Conservation (phyloP, 2,888 invertebrate genomes). For the Polydrusus pterygomalis region DNA sequence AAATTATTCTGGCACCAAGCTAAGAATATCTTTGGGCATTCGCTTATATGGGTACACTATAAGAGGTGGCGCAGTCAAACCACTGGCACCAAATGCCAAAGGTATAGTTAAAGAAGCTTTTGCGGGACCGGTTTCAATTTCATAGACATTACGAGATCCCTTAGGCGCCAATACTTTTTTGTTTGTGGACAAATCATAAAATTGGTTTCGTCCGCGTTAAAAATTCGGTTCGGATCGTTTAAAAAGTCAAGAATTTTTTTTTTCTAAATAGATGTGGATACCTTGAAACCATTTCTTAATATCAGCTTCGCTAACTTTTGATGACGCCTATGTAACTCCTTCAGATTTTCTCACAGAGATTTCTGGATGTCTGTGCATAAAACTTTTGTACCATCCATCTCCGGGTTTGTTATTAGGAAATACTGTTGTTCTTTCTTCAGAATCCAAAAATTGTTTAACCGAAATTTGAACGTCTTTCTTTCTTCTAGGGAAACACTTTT, state of each 20-base stretch:
- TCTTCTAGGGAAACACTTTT: slow-evolving; percentile 37
- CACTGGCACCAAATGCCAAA: slow-evolving; percentile 67
- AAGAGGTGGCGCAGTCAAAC: slow-evolving; percentile 62
- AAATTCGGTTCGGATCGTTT: slow-evolving; percentile 25
- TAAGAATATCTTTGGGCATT: slow-evolving; percentile 5
- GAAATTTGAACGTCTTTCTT: slow-evolving; percentile 31
- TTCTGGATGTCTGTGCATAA: slow-evolving; percentile 37
- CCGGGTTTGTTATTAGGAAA: slow-evolving; percentile 43
- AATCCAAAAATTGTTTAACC: slow-evolving; percentile 40
- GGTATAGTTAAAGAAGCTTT: slow-evolving; percentile 61
- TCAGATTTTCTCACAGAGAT: slow-evolving; percentile 22
- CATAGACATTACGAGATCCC: slow-evolving; percentile 63
- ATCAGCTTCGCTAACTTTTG: slow-evolving; percentile 35
- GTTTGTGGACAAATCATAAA: slow-evolving; percentile 43
- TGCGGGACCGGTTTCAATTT: slow-evolving; percentile 62
- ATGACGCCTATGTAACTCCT: slow-evolving; percentile 28
- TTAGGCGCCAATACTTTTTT: slow-evolving; percentile 55
- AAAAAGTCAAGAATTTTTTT: slow-evolving; percentile 23
- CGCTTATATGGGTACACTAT: slow-evolving; percentile 23
- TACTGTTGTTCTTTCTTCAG: slow-evolving; percentile 22
- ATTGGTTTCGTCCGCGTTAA: slow-evolving; percentile 30
- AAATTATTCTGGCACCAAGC: slow-evolving; percentile 52
- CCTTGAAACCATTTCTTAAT: slow-evolving; percentile 40
- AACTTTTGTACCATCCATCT: slow-evolving; percentile 47
- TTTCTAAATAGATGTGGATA: too few species aligned